Evolutionary conservation across 2,113 vertebrate genomes (phyloP), one percentile per base, ranked within the genome.

Genomic region (Columba janthina): DNA sequence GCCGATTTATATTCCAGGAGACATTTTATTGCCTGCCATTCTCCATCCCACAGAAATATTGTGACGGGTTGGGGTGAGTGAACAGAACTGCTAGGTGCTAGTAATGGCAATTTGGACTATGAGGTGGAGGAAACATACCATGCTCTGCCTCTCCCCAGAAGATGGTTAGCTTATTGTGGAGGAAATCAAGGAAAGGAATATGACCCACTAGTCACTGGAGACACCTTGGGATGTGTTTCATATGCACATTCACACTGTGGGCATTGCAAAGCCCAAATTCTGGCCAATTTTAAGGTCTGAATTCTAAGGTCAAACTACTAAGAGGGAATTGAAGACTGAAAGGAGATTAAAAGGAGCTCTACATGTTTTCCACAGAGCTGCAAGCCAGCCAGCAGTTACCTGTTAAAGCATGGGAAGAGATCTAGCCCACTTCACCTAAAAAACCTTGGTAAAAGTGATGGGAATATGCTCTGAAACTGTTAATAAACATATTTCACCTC

Each of bases 11-110:
- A 96, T 95, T 96, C 92, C 84, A 87, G 91, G 91, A 94, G 88
- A 96, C 91, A 95, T 96, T 95, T 95, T 95, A 96, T 86, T 89
- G 94, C 91, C 89, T 96, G 94, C 89, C 93, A 95, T 62, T 92
- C 96, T 94, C 94, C 29, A 88, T 97, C 71, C 86, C 71, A 74
- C 58, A 57, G 91, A 94, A 94, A 93, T 61, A 82, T 36, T 74
- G 89, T 92, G 94, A 94, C 89, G 90, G 75, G 94, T 91, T 81
- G 85, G 65, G 73, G 92, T 81, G 51, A 84, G 85, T 38, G 51
- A 77, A 80, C 56, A 92, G 79, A 86, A 85, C 58, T 91, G 89
- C 84, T 87, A 77, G 91, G 60, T 93, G 54, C 66, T 88, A 57
- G 69, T 79, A 93, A 87, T 64, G 72, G 92, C 82, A 88, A 64